Percentiles rank a stretch among this genome's conserved stretches.
Conservation (phyloP, 2,888 invertebrate genomes). For the Latheticus oryzae region DNA sequence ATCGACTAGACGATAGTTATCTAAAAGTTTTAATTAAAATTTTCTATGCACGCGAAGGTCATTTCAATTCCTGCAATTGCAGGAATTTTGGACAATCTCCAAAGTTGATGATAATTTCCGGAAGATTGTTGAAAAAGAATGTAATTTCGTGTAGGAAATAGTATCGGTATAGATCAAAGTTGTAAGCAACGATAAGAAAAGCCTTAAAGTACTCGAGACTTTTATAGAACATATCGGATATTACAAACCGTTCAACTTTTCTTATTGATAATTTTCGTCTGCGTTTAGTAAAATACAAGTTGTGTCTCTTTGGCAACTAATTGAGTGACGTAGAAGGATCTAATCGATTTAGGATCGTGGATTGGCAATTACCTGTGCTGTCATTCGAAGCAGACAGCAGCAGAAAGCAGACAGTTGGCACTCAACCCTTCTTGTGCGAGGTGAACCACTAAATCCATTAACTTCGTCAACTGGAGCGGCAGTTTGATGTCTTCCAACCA, state of each 20-base stretch:
- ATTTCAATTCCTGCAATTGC: constrained; percentile 46
- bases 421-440: constrained; percentile 14
- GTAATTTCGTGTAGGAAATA: constrained; percentile 9
- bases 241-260: constrained; percentile 36
- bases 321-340: constrained; percentile 48
- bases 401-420: constrained; percentile 8
- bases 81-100: constrained; percentile 47
- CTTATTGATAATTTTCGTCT: constrained; percentile 46
- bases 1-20: constrained; percentile 31
- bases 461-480: constrained; percentile 12
- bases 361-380: constrained; percentile 59
- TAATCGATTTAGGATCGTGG: constrained; percentile 59
- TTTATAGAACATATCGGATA: constrained; percentile 33
- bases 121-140: constrained; percentile 17
- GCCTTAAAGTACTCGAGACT: constrained; percentile 9
- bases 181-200: constrained; percentile 17
- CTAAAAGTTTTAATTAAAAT: constrained; percentile 24
- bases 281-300: constrained; percentile 45
- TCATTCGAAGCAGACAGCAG: constrained; percentile 44
- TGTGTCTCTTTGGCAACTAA: no score
- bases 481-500: no score
- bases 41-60: constrained; percentile 47
- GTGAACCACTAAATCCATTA: constrained; percentile 23
- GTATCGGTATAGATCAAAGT: constrained; percentile 22
- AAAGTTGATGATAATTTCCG: constrained; percentile 45